Conservation (phyloP, 2,797 vertebrate genomes). For the Macropus fuliginosus region DNA sequence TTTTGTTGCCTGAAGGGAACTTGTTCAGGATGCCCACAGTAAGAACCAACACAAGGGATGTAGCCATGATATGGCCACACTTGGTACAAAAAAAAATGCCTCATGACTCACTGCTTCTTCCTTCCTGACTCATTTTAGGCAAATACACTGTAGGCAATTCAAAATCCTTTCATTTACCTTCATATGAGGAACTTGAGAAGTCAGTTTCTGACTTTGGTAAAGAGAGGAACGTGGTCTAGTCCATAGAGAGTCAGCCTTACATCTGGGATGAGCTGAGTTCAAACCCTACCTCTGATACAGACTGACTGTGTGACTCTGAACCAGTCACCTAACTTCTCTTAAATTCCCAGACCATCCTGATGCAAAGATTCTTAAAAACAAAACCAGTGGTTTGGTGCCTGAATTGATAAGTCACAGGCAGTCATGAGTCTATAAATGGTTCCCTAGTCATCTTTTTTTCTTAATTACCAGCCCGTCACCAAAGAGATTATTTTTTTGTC, state of each 20-base stretch:
- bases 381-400: background rate
- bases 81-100: background rate
- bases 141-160: conserved; percentile 56
- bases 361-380: background rate
- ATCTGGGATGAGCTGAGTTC: background rate
- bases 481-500: conserved; percentile 33
- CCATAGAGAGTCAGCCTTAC: background rate
- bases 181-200: conserved; percentile 55
- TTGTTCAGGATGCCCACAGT: background rate
- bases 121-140: conserved; percentile 69
- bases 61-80: background rate
- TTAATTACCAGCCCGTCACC: background rate
- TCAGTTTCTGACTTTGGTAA: background rate
- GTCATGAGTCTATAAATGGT: conserved; percentile 18
- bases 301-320: background rate
- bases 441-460: conserved; percentile 29
- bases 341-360: background rate
- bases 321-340: background rate
- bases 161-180: conserved; percentile 54
- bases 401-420: conserved; percentile 44
- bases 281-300: background rate
- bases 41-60: background rate
- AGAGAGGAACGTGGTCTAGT: background rate
- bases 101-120: conserved; percentile 36
- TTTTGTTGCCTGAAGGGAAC: background rate